These are phyloP conservation scores for Gastracanthus pulcherrimus DNA, from an alignment of 2,888 invertebrate species.

Conservation along the genomic window DNA sequence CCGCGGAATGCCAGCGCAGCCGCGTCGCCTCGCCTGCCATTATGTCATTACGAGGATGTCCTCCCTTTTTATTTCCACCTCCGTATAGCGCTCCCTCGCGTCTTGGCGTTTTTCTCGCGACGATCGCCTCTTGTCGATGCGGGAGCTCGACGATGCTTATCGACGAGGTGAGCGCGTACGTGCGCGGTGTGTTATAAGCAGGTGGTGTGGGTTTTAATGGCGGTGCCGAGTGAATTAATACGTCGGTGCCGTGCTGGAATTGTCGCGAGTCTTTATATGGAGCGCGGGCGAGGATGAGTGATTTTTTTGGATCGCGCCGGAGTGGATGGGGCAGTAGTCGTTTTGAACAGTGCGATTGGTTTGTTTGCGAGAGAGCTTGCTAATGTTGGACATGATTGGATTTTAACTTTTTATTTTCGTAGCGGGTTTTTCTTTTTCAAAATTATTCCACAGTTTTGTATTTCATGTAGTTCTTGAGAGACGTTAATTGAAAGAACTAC, in stretches of 20 bases:
- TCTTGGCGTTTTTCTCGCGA: background rate
- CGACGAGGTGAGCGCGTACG: background rate
- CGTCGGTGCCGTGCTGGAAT: background rate
- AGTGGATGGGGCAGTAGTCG: too few relatives aligned
- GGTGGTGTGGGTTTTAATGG: background rate
- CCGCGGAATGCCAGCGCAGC: conserved; percentile 4
- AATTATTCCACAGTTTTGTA: too few relatives aligned
- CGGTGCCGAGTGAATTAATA: conserved; percentile 2
- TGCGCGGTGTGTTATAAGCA: background rate
- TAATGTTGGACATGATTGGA: too few relatives aligned
- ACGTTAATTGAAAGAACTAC: too few relatives aligned
- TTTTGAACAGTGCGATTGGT: too few relatives aligned
- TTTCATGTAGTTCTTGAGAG: too few relatives aligned
- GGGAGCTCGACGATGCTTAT: conserved; percentile 4
- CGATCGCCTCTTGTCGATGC: background rate
- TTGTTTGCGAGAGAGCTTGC: too few relatives aligned
- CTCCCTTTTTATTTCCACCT: background rate
- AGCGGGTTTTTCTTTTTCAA: too few relatives aligned
- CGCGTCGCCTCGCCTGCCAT: conserved; percentile 6
- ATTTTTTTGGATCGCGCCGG: background rate
- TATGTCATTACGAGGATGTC: conserved; percentile 40
- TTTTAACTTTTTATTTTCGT: too few relatives aligned
- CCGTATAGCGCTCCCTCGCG: too few relatives aligned
- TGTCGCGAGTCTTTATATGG: background rate
- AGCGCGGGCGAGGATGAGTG: background rate